A percentile compares a stretch with the other conserved stretches of the same genome.
Evolutionary conservation across 2,888 invertebrate species (phyloP).

Genomic region (Oscheius sp.): DNA sequence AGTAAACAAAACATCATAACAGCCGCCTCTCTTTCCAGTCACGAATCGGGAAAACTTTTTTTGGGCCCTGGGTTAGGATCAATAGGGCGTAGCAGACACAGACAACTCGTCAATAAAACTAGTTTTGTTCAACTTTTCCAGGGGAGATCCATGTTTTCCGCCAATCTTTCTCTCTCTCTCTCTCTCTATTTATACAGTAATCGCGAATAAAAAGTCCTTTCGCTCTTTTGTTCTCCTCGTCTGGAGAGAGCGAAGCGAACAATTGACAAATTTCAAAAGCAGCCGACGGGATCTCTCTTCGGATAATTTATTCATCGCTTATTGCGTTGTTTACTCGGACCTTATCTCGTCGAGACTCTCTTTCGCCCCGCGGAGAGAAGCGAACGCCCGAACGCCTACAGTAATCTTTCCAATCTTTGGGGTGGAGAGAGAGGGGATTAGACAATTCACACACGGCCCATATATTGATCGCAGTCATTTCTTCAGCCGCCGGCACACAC

Average conservation of each 20-base stretch:
- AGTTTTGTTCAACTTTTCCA: no score
- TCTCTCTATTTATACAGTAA: not conserved
- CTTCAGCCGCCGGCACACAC: no score
- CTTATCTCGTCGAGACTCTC: not conserved
- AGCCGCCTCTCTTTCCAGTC: not conserved
- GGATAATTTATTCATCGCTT: slow-evolving; percentile 13
- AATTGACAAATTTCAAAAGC: not conserved
- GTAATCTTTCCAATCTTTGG: not conserved
- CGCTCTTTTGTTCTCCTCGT: not conserved
- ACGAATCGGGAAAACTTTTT: not conserved
- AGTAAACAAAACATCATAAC: not conserved
- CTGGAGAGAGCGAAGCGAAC: not conserved
- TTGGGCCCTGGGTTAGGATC: not conserved
- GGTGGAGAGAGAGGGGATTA: no score
- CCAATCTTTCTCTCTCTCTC: not conserved
- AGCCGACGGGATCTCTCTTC: not conserved
- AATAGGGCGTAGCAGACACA: not conserved
- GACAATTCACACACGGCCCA: slow-evolving; percentile 2
- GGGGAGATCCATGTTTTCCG: no score
- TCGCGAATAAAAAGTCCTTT: not conserved
- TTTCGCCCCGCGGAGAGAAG: not conserved
- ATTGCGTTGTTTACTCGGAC: slow-evolving; percentile 10
- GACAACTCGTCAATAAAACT: not conserved
- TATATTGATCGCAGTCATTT: not conserved
- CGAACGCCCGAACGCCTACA: not conserved